Base-by-base conservation (phyloP, 2,888 invertebrate species). In the Lamellibrachia columna region DNA sequence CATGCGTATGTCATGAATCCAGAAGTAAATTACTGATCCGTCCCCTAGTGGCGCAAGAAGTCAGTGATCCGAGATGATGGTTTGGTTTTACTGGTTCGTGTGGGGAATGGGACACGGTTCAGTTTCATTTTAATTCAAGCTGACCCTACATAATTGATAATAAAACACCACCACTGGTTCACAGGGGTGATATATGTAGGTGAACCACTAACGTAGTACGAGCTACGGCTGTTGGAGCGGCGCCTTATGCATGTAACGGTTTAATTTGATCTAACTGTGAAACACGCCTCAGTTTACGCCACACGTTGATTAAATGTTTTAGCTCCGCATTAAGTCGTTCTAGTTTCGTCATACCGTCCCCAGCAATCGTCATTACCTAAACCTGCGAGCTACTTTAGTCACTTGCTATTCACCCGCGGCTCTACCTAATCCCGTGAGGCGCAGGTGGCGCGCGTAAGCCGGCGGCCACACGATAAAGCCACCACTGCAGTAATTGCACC, bases 381-480 rank as follows among this genome's bases (percentile, higher is more conserved):
- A 75, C 4, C 75, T 15, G 22, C 22, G 22, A 22, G 75, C 75
- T 75, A 75, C 15, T 75, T 75, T 22, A 75, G 75, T 22, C 22
- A 55, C 75, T 75, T 15, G 75, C 22, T 75, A n/a, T 22, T 22
- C 22, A n/a, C 75, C 6, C 15, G 6, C 75, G 75, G 6, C 22
- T 11, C 22, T n/a, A 22, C 1, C 75, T 75, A 11, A 75, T 75
- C 75, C 75, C 75, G 15, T 11, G 75, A 75, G 75, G n/a, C 75
- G 75, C 75, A 75, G 75, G 75, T 75, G 75, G 15, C 75, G 15
- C 75, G 75, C 2, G 75, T 75, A 75, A 75, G 75, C 75, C 75
- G 75, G 75, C 75, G 75, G 75, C 22, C 75, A 11, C 75, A n/a
- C 75, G 75, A 75, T 75, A 75, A 75, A 75, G 75, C 75, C n/a